Conservation (phyloP, 2,797 vertebrate species). For the Epinephelus awoara region DNA sequence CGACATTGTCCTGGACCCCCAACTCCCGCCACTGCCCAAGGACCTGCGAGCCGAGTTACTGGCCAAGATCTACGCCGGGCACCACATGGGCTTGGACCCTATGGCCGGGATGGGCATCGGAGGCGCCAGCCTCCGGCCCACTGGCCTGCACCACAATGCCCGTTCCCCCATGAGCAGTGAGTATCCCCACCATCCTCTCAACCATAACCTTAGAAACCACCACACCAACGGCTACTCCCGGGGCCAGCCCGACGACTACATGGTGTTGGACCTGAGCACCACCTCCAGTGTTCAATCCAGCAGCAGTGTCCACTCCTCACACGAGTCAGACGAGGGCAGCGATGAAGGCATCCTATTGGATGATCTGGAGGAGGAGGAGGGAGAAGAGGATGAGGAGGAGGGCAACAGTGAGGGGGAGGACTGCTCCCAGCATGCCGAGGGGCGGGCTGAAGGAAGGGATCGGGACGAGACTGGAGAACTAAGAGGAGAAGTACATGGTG, state of each 20-base stretch:
- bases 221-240: constrained; percentile 92
- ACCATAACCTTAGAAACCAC: constrained; percentile 71
- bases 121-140: constrained; percentile 86
- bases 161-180: constrained; percentile 91
- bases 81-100: constrained; percentile 94
- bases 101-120: constrained; percentile 89
- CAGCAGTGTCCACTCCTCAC: constrained; percentile 96
- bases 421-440: constrained; percentile 86
- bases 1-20: constrained; percentile 94
- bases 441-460: constrained; percentile 76
- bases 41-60: constrained; percentile 91
- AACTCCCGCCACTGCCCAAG: constrained; percentile 87
- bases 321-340: constrained; percentile 95
- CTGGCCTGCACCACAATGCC: constrained; percentile 88
- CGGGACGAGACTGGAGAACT: constrained; percentile 66
- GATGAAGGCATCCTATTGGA: constrained; percentile 97
- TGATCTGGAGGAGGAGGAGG: constrained; percentile 89
- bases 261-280: constrained; percentile 97
- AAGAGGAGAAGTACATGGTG: constrained; percentile 64
- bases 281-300: constrained; percentile 96
- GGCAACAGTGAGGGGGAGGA: constrained; percentile 94
- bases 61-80: constrained; percentile 93
- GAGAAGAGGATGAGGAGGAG: constrained; percentile 78
- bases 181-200: constrained; percentile 82
- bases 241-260: constrained; percentile 92